A percentile compares a stretch with the other conserved stretches of the same genome.
Conservation (phyloP, 2,797 vertebrate species). For the Squalus acanthias region DNA sequence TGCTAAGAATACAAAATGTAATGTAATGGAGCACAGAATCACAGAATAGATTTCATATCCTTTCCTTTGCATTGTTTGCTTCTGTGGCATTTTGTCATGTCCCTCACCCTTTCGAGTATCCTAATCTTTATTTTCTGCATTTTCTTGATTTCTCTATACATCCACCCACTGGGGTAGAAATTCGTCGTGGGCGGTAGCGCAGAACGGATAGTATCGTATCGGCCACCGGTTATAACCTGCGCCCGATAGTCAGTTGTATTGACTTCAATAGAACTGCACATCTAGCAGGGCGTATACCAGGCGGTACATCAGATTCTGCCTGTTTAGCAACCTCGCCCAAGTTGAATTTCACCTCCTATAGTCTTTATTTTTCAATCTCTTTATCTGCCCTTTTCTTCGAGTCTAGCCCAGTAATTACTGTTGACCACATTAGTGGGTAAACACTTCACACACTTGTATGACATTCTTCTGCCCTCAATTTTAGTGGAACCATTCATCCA, state of each 20-base stretch:
- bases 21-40: not conserved
- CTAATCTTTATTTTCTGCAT: not conserved
- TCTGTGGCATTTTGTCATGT: not conserved
- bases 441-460: not conserved
- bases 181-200: not conserved
- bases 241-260: not conserved
- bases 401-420: not conserved
- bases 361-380: not conserved
- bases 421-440: not conserved
- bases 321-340: not conserved
- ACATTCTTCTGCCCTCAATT: not conserved
- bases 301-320: not conserved
- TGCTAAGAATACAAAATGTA: not conserved
- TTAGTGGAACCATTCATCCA: not conserved
- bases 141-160: not conserved
- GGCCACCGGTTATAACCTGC: not conserved
- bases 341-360: not conserved
- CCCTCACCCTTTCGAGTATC: not conserved
- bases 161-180: not conserved
- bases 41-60: not conserved
- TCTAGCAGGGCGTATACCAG: not conserved
- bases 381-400: not conserved
- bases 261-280: not conserved
- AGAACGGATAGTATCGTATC: no score
- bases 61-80: not conserved